These are phyloP conservation scores for Drosophila paranaensis DNA, from an alignment of 2,888 invertebrate genomes.

Conservation along the genomic window DNA sequence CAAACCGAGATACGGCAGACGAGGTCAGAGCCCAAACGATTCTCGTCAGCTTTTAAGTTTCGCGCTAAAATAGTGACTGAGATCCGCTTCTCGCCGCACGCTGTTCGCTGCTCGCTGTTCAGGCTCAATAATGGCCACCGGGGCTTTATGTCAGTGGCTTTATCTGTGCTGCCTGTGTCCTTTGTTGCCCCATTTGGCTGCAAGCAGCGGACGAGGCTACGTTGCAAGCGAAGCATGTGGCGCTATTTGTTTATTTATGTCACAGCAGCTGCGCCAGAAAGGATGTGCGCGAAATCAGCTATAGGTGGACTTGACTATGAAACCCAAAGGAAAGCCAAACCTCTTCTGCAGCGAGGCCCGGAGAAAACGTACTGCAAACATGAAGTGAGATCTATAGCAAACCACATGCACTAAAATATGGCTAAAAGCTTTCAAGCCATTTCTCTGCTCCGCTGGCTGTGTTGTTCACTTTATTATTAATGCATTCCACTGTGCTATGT, in stretches of 20 bases:
- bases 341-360: too few relatives aligned
- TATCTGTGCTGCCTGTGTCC: constrained; percentile 31
- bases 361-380: neutral
- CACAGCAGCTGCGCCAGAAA: constrained; percentile 48
- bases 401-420: neutral
- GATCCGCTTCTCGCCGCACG: neutral
- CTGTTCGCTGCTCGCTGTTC: neutral
- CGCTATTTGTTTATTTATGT: constrained; percentile 67
- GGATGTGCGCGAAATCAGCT: constrained; percentile 37
- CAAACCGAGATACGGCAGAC: constrained; percentile 1
- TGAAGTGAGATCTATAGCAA: neutral
- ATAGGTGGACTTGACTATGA: constrained; percentile 42
- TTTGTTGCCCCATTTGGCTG: constrained; percentile 50
- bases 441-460: neutral
- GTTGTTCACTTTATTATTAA: constrained; percentile 5
- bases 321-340: neutral
- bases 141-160: constrained; percentile 51
- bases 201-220: constrained; percentile 30
- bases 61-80: constrained; percentile 35
- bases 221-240: constrained; percentile 28
- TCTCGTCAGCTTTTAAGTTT: constrained; percentile 30
- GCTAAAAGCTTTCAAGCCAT: constrained; percentile 7
- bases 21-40: constrained; percentile 16
- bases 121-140: constrained; percentile 47
- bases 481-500: neutral